These are phyloP conservation scores for Cephus cinctus DNA, from an alignment of 1,140 invertebrate species.

Conservation along the genomic window DNA sequence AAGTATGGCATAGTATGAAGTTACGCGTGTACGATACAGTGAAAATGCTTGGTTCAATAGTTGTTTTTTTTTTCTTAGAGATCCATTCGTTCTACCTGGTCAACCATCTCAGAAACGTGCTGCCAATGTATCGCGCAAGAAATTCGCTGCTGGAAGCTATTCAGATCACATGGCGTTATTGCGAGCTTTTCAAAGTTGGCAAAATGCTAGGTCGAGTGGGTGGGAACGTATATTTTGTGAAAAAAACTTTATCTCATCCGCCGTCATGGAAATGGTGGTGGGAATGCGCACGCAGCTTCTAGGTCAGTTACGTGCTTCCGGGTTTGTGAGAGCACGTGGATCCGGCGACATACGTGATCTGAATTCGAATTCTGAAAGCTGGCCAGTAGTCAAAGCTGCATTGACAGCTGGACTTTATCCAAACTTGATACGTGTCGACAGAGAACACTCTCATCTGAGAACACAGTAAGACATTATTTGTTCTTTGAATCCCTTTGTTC, in stretches of 20 bases:
- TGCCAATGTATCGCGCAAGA: conserved; percentile 62
- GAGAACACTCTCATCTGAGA: conserved; percentile 58
- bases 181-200: conserved; percentile 81
- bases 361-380: conserved; percentile 87
- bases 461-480: conserved; percentile 58
- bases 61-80: conserved; percentile 53
- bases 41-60: conserved; percentile 14
- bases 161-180: conserved; percentile 93
- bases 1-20: conserved; percentile 45
- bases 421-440: conserved; percentile 73
- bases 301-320: conserved; percentile 80
- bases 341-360: conserved; percentile 67
- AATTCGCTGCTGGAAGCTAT: conserved; percentile 73
- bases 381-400: conserved; percentile 90
- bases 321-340: conserved; percentile 77
- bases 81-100: conserved; percentile 77
- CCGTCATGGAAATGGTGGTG: conserved; percentile 85
- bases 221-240: conserved; percentile 75
- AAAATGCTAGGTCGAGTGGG: conserved; percentile 66
- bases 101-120: conserved; percentile 66
- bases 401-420: conserved; percentile 86
- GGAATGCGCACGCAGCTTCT: conserved; percentile 76
- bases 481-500: not conserved
- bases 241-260: conserved; percentile 75
- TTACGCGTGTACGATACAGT: not conserved